phyloP scores from a whole-genome alignment of 2,888 invertebrate genomes.

The Phaedon cochleariae region DNA sequence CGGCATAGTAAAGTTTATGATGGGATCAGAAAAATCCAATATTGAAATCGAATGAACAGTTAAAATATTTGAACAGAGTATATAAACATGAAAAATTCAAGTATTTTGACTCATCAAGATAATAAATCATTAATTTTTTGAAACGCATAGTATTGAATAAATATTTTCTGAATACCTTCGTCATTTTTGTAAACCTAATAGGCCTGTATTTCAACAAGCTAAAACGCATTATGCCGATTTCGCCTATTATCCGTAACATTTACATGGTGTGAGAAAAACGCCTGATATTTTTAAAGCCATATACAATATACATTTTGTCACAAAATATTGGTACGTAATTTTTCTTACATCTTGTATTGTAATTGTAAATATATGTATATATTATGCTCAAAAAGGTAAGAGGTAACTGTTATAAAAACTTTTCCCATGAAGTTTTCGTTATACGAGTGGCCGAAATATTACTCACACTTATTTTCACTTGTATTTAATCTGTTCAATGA shows the following conservation, averaged over 20 bases:
- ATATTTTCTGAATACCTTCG: too few species aligned
- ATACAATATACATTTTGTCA: background rate
- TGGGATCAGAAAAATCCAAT: too few species aligned
- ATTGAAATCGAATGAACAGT: too few species aligned
- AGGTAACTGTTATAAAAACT: conserved; percentile 33
- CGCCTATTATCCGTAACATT: background rate
- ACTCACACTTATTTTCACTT: conserved; percentile 21
- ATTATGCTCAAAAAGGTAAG: conserved; percentile 43
- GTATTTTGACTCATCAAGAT: too few species aligned
- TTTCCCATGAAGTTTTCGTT: conserved; percentile 24
- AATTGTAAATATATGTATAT: conserved; percentile 49
- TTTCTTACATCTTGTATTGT: background rate
- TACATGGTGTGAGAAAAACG: background rate
- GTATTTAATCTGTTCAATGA: conserved; percentile 18
- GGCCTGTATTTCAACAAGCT: too few species aligned
- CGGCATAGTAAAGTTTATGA: too few species aligned
- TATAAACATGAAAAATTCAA: too few species aligned
- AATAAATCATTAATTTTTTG: too few species aligned
- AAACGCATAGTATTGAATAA: too few species aligned
- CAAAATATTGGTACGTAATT: background rate
- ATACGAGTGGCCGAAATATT: conserved; percentile 31
- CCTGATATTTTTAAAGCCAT: background rate
- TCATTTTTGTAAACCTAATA: too few species aligned
- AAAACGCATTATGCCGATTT: too few species aligned
- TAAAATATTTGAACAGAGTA: too few species aligned